phyloP scores from a whole-genome alignment of 2,113 vertebrate genomes.

The Danionella cerebrum region DNA sequence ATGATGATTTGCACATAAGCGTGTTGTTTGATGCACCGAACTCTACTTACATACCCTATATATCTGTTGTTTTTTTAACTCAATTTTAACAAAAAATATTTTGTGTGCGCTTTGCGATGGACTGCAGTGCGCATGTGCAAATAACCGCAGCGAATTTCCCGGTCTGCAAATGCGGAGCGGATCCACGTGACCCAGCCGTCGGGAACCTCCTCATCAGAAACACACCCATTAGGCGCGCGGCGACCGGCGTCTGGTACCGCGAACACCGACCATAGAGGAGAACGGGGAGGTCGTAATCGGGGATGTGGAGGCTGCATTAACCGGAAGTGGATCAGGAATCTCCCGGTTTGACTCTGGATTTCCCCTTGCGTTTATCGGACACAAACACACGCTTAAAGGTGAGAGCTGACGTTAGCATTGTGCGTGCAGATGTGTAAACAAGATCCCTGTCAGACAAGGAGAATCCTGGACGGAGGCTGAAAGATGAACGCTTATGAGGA shows the following conservation, averaged over 20 bases:
- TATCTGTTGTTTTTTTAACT: no score
- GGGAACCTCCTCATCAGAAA: constrained; percentile 1
- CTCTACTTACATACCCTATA: no score
- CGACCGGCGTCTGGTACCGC: no score
- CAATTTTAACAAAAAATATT: no score
- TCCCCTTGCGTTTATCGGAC: neutral
- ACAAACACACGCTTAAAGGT: neutral
- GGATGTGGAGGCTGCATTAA: neutral
- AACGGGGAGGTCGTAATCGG: neutral
- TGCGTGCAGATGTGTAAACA: neutral
- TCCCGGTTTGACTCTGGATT: constrained; percentile 1
- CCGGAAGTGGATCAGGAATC: neutral
- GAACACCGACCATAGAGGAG: neutral
- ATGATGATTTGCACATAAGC: no score
- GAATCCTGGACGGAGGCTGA: neutral
- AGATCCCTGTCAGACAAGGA: no score
- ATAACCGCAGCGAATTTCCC: neutral
- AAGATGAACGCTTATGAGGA: neutral
- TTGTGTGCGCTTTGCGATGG: no score
- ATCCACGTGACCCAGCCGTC: constrained; percentile 13
- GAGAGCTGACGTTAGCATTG: neutral
- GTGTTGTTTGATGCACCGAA: no score
- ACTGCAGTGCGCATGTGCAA: no score
- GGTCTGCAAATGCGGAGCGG: constrained; percentile 8
- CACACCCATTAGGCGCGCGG: neutral